Base-by-base conservation (phyloP, 92 coral and sea anemone genomes). In the Nematostella vectensis region DNA sequence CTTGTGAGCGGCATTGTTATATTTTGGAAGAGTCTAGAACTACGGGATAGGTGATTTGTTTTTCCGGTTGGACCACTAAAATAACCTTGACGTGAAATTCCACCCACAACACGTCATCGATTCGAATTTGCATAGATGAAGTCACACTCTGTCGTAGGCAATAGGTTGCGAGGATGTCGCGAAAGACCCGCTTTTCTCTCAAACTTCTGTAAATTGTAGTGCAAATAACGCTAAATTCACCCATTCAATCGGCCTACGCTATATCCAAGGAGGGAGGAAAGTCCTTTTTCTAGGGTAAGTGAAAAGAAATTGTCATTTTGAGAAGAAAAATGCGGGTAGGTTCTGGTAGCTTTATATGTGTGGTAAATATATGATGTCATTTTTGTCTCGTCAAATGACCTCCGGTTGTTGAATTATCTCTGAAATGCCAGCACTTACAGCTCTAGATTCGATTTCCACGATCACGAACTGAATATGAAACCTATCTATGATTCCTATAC, bases 111-210 rank as follows among this genome's bases (percentile, higher is more conserved):
- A 85, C 95, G 95, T 85, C 95, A 85, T 81, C 82, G 70, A 57
- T 59, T 74, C 59, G 79, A 77, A 81, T 84, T 84, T 84, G 72
- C 94, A 84, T 84, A 62, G 77, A 76, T 85, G 95, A 85, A 81
- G 95, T 85, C 95, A 85, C 95, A 76, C 70, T 79, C 69, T 76
- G 72, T 76, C 95, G 95, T 75, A 85, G 76, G 63, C 79, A 81
- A 85, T 76, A 68, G 93, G 82, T 74, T 77, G 61, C 18, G 55
- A 56, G 47, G 56, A 66, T 66, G 63, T 54, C 48, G 62, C 24
- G 28, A 45, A 48, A 11, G 31, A 30, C 4, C 47, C 29, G 62
- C 45, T 66, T 68, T 48, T 58, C 47, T 50, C 37, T 58, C 50
- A n/a, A 11, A 47, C 25, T 6, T 26, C 59, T 47, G 25, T 42